Evolutionary conservation across 2,113 vertebrate species (phyloP).

Genomic region (Catagonus wagneri): DNA sequence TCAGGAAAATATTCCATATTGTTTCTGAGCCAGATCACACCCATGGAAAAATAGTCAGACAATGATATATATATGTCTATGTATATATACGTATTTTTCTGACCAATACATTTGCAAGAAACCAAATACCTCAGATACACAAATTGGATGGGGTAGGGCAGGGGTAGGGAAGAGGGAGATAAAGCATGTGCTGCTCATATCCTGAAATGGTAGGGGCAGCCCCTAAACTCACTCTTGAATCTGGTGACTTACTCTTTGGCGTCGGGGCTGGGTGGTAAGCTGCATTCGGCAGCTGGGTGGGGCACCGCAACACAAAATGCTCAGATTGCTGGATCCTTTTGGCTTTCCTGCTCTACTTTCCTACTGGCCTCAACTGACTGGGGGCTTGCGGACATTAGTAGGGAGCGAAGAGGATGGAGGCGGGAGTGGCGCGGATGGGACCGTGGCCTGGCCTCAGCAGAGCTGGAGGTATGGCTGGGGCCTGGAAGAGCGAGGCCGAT

Average conservation of each 20-base stretch:
- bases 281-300: constrained; percentile 10
- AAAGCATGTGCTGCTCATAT: constrained; percentile 66
- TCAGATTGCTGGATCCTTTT: background rate
- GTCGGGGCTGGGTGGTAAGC: constrained; percentile 23
- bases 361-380: constrained; percentile 73
- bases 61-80: constrained; percentile 48
- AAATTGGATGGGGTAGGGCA: background rate
- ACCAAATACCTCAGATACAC: constrained; percentile 37
- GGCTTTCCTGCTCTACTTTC: constrained; percentile 69
- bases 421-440: constrained; percentile 92
- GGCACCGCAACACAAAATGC: constrained; percentile 5
- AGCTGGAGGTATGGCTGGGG: constrained; percentile 89
- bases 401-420: constrained; percentile 95
- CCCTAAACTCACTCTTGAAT: constrained; percentile 36
- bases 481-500: constrained; percentile 91
- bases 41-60: constrained; percentile 67
- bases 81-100: constrained; percentile 64
- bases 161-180: background rate
- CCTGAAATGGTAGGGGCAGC: background rate
- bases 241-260: background rate
- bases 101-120: constrained; percentile 71
- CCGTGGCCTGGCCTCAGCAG: constrained; percentile 94
- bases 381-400: constrained; percentile 87
- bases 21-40: constrained; percentile 82
- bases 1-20: constrained; percentile 87